Conservation (phyloP, 2,113 vertebrate genomes). For the Spermophilus dauricus region DNA sequence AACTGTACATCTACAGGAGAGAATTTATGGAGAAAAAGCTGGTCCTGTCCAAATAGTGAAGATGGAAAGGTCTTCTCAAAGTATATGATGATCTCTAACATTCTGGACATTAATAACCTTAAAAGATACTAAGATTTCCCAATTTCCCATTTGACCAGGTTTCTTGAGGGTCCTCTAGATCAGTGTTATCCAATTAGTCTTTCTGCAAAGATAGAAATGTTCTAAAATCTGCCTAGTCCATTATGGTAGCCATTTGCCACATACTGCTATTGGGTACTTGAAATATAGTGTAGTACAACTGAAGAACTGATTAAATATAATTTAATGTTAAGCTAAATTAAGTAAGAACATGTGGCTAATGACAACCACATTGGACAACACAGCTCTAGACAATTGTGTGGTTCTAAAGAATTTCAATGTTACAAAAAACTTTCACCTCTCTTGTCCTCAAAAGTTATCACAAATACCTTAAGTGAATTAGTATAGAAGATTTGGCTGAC, state of each 20-base stretch:
- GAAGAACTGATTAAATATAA: conserved; percentile 17
- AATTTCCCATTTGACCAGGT: background rate
- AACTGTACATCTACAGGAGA: background rate
- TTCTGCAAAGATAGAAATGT: background rate
- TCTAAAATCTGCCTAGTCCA: background rate
- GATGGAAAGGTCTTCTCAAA: background rate
- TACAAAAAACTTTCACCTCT: background rate
- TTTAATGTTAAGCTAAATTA: conserved; percentile 30
- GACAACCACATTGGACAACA: background rate
- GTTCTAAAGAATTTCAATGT: background rate
- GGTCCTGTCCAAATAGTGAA: background rate
- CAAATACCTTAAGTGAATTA: conserved; percentile 3
- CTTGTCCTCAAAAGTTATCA: background rate
- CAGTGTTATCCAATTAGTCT: background rate
- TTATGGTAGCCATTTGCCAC: background rate
- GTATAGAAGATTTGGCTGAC: background rate
- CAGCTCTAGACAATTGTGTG: conserved; percentile 1
- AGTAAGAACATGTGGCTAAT: background rate
- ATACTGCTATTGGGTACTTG: background rate
- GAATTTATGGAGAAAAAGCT: conserved; percentile 25
- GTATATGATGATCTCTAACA: background rate
- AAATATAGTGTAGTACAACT: background rate
- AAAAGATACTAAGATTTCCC: conserved; percentile 8
- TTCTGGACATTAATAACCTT: conserved; percentile 22
- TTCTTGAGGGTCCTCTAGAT: background rate